Evolutionary conservation across 1,140 invertebrate species (phyloP), one percentile per base, ranked within the genome.

Genomic region (Holcopasites calliopsidis): DNA sequence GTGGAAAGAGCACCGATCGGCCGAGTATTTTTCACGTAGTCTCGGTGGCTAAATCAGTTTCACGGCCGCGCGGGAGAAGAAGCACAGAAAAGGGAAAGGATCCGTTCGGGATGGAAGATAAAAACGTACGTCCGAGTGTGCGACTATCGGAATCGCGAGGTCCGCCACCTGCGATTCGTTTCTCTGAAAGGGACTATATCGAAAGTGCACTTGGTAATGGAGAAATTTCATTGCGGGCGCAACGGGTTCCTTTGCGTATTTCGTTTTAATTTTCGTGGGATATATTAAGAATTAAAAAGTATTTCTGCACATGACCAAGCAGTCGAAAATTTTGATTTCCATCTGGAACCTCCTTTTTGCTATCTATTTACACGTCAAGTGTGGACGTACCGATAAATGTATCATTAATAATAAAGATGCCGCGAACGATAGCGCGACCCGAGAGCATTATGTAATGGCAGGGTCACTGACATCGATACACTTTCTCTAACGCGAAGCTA

Each of bases 391-490:
- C 23, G 50, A 65, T 65, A 65, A 54, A 38, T 26, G 47, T 66
- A 55, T 65, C 50, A 49, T 68, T 74, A 68, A 57, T 55, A 47
- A 55, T 58, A 57, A 68, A 57, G 71, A 66, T 21, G 31, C 61
- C 58, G 64, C 31, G 28, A 44, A 66, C 47, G 31, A 65, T 21
- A 49, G 40, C 21, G 38, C 44, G 64, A 81, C 62, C 58, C 61
- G 50, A 52, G 23, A 62, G 33, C 55, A 13, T 82, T 82, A 77
- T 23, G 62, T 73, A 82, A 82, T 31, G 35, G 6, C 66, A 64
- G 42, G 80, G 80, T 77, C 74, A 64, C 49, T 55, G 79, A 82
- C 80, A 73, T 52, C 62, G 68, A 81, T 80, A 57, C 44, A 64
- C 74, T 82, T 82, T 82, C 79, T 80, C 73, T 65, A 23, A 23